These are phyloP conservation scores for Chloebia gouldiae DNA, from an alignment of 2,113 vertebrate species.

Conservation along the genomic window DNA sequence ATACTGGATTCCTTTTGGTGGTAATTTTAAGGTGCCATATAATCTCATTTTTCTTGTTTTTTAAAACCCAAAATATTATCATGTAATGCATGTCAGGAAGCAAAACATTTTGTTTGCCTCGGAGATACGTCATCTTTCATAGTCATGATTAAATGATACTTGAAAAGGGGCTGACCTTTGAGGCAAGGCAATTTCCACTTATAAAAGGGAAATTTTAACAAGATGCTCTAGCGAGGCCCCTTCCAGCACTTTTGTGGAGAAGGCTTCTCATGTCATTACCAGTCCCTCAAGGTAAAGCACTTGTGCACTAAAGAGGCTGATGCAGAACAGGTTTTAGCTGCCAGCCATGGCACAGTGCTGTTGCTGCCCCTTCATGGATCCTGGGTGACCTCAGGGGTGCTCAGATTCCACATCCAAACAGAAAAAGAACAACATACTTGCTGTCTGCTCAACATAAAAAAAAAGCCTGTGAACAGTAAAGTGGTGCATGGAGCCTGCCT, in stretches of 20 bases:
- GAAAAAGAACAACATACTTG: neutral
- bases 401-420: neutral
- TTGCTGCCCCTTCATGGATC: neutral
- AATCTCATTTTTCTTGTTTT: neutral
- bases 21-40: neutral
- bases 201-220: neutral
- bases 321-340: neutral
- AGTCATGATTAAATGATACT: neutral
- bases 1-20: neutral
- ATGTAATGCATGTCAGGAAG: neutral
- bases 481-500: neutral
- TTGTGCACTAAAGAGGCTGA: neutral
- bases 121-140: neutral
- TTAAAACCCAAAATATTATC: neutral
- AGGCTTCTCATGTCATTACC: neutral
- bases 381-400: neutral
- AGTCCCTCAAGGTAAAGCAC: neutral
- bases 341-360: neutral
- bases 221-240: neutral
- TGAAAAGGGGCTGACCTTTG: neutral
- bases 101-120: neutral
- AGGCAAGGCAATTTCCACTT: neutral
- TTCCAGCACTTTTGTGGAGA: neutral
- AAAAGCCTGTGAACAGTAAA: neutral
- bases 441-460: neutral